Conservation (phyloP, 2,888 invertebrate species). For the Liodrosophila aerea region DNA sequence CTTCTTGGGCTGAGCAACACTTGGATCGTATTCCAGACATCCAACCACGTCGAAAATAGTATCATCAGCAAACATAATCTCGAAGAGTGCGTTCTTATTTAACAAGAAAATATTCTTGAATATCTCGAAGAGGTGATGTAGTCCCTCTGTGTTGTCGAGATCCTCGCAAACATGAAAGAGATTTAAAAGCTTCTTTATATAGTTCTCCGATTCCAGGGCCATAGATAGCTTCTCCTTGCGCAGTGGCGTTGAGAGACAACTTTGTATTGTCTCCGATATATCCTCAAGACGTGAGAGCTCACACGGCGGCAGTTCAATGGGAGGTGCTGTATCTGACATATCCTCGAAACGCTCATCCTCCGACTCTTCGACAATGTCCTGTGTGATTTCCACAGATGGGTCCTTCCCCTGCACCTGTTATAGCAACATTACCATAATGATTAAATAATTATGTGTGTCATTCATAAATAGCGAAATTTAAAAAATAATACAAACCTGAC, state of each 20-base stretch:
- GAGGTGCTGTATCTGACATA: constrained; percentile 96
- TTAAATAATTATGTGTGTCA: too few species aligned
- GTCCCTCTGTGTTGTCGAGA: constrained; percentile 95
- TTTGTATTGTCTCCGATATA: constrained; percentile 95
- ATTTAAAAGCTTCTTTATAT: constrained; percentile 96
- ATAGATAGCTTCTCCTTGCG: constrained; percentile 97
- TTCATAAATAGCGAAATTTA: too few species aligned
- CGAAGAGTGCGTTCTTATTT: constrained; percentile 98
- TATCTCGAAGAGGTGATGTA: constrained; percentile 98
- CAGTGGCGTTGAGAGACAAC: constrained; percentile 93
- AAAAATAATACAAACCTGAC: constrained; percentile 86
- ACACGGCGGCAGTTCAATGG: constrained; percentile 96
- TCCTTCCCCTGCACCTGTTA: constrained; percentile 97
- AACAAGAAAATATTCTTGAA: constrained; percentile 99
- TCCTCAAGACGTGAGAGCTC: constrained; percentile 96
- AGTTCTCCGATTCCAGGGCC: constrained; percentile 96
- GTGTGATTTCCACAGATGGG: constrained; percentile 98
- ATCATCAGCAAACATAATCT: constrained; percentile 98
- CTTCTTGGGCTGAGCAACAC: constrained; percentile 91
- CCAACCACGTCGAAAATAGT: constrained; percentile 99
- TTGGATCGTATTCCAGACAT: constrained; percentile 98
- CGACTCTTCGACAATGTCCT: constrained; percentile 97
- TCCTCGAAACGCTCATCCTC: constrained; percentile 99
- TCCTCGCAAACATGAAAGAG: constrained; percentile 99
- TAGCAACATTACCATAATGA: neutral